Percentiles rank a stretch among this genome's conserved stretches.
Evolutionary conservation across 2,888 invertebrate genomes (phyloP).

Genomic region (Calephelis perditalis): DNA sequence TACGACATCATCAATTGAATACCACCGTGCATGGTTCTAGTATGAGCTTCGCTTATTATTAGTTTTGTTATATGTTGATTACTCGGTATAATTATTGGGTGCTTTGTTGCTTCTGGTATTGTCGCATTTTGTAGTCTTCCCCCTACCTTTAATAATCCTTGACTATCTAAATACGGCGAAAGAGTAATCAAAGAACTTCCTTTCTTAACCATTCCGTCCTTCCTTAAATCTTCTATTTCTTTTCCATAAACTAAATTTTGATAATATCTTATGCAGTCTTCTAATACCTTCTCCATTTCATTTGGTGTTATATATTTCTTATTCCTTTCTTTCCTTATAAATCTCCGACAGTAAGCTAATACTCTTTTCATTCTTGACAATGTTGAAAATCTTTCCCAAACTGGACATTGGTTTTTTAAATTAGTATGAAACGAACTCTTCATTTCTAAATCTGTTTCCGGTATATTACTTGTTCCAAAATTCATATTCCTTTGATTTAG

Average conservation of each 20-base stretch:
- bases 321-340: conserved; percentile 14
- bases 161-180: conserved; percentile 20
- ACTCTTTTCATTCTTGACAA: conserved; percentile 23
- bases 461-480: neutral
- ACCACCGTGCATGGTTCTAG: conserved; percentile 20
- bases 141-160: conserved; percentile 23
- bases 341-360: conserved; percentile 22
- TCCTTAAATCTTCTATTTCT: conserved; percentile 21
- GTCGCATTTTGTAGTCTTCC: conserved; percentile 23
- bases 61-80: conserved; percentile 22
- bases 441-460: conserved; percentile 10
- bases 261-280: conserved; percentile 21
- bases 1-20: conserved; percentile 21
- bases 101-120: conserved; percentile 18
- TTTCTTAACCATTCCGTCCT: conserved; percentile 5
- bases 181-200: conserved; percentile 17
- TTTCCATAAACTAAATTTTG: conserved; percentile 20
- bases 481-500: conserved; percentile 1
- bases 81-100: conserved; percentile 26
- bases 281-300: conserved; percentile 16
- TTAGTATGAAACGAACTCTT: conserved; percentile 5
- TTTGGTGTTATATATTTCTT: conserved; percentile 10
- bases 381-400: conserved; percentile 26
- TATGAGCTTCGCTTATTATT: conserved; percentile 23
- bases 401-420: neutral